Conservation (phyloP, 2,113 vertebrate species). For the Ariopsis seemanni region DNA sequence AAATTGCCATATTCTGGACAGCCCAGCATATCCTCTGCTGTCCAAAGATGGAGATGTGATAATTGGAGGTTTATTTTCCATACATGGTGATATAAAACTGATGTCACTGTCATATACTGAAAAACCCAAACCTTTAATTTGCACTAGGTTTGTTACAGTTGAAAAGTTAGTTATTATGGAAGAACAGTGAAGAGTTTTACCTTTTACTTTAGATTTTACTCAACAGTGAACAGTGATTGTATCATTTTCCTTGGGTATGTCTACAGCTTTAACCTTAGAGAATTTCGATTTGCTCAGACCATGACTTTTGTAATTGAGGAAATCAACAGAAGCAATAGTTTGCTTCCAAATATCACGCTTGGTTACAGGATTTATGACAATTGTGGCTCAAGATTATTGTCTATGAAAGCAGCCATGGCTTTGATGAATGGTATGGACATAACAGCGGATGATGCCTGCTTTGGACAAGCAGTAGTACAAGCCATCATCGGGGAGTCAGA, state of each 20-base stretch:
- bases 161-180: neutral
- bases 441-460: slow-evolving; percentile 54
- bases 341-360: slow-evolving; percentile 71
- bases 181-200: neutral
- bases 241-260: neutral
- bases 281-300: slow-evolving; percentile 72
- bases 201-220: neutral
- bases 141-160: slow-evolving; percentile 66
- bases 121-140: slow-evolving; percentile 61
- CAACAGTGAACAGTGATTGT: neutral
- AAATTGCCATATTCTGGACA: slow-evolving; percentile 63
- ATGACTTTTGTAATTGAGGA: slow-evolving; percentile 77
- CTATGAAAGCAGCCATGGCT: slow-evolving; percentile 71
- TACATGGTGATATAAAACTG: slow-evolving; percentile 67
- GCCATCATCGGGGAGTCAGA: slow-evolving; percentile 76
- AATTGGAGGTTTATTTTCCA: slow-evolving; percentile 69
- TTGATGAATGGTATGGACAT: slow-evolving; percentile 65
- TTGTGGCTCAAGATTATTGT: slow-evolving; percentile 69
- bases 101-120: slow-evolving; percentile 61
- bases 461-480: slow-evolving; percentile 65
- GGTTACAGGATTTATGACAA: slow-evolving; percentile 76
- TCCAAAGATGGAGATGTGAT: no score
- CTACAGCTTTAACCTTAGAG: slow-evolving; percentile 70
- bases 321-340: slow-evolving; percentile 67
- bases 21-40: slow-evolving; percentile 57